A percentile compares a stretch with the other conserved stretches of the same genome.
phyloP scores from a whole-genome alignment of 2,113 vertebrate genomes.

The Cairina moschata region DNA sequence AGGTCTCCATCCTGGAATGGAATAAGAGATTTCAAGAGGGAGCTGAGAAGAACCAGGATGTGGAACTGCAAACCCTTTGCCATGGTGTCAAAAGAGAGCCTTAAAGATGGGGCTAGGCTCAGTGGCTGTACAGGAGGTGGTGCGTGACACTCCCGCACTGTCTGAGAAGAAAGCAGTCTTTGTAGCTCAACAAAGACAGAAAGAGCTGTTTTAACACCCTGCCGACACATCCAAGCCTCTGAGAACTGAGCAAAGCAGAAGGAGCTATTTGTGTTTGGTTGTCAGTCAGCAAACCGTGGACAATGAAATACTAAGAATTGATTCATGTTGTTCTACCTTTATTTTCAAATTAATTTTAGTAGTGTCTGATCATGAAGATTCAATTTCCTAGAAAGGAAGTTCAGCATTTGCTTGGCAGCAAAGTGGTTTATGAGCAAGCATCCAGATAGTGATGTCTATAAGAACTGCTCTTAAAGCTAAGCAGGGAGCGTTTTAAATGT shows the following conservation, averaged over 20 bases:
- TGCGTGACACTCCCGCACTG: not conserved
- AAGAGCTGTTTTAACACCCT: not conserved
- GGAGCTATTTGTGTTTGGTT: not conserved
- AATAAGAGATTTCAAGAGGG: not conserved
- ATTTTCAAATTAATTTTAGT: conserved; percentile 1
- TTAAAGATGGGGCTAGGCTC: not conserved
- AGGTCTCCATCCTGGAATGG: not conserved
- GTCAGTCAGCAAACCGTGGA: not conserved
- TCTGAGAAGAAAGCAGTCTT: rapidly evolving
- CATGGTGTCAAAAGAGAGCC: not conserved
- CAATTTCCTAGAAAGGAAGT: conserved; percentile 27
- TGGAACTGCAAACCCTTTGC: not conserved
- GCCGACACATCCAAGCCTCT: not conserved
- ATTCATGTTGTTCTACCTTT: not conserved
- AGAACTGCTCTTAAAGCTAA: not conserved
- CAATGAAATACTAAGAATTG: not conserved
- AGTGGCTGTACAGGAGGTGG: not conserved
- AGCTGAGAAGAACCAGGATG: not conserved
- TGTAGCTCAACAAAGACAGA: not conserved
- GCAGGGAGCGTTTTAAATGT: not conserved
- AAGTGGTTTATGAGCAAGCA: not conserved
- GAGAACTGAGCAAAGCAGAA: not conserved
- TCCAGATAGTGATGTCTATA: not conserved
- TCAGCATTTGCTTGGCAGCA: not conserved
- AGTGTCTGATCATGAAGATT: conserved; percentile 23